Percentiles rank a stretch among this genome's conserved stretches.
These are phyloP conservation scores for Pseudomyrmex cubaensis DNA, from an alignment of 1,140 invertebrate species.

Conservation along the genomic window DNA sequence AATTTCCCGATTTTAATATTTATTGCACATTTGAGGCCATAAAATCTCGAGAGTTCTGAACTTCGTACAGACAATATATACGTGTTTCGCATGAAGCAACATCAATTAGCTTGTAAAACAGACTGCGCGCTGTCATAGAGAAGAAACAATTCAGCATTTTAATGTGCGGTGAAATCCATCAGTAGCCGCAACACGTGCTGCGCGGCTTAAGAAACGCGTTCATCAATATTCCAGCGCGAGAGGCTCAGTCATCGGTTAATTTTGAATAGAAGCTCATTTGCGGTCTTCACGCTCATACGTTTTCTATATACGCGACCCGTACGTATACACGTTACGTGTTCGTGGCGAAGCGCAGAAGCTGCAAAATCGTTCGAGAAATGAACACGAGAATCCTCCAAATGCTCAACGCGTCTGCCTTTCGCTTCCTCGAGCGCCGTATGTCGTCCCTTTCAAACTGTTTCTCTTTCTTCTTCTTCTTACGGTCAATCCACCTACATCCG, in stretches of 20 bases:
- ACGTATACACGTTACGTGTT: too few relatives aligned
- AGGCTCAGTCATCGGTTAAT: constrained; percentile 70
- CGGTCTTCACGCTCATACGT: constrained; percentile 16
- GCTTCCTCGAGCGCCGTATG: constrained; percentile 58
- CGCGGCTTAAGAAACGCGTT: constrained; percentile 25
- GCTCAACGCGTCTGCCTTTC: constrained; percentile 51
- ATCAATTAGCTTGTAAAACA: constrained; percentile 19
- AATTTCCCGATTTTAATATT: too few relatives aligned
- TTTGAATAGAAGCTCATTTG: constrained; percentile 79
- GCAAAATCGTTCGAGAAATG: constrained; percentile 19
- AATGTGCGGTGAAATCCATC: constrained; percentile 36
- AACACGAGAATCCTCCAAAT: constrained; percentile 35
- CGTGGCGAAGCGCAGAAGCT: constrained; percentile 19
- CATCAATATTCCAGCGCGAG: constrained; percentile 50
- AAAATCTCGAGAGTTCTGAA: too few relatives aligned
- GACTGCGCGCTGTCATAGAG: neutral
- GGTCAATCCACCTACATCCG: neutral
- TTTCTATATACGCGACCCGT: neutral
- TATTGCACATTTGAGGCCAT: too few relatives aligned
- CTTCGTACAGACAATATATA: neutral
- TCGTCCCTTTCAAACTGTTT: constrained; percentile 53
- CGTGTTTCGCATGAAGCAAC: neutral
- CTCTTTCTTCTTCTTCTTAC: neutral
- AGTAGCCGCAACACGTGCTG: constrained; percentile 34
- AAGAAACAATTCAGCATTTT: constrained; percentile 43